Conservation (phyloP, 2,888 invertebrate species). For the Hermaeophaga mercurialis region DNA sequence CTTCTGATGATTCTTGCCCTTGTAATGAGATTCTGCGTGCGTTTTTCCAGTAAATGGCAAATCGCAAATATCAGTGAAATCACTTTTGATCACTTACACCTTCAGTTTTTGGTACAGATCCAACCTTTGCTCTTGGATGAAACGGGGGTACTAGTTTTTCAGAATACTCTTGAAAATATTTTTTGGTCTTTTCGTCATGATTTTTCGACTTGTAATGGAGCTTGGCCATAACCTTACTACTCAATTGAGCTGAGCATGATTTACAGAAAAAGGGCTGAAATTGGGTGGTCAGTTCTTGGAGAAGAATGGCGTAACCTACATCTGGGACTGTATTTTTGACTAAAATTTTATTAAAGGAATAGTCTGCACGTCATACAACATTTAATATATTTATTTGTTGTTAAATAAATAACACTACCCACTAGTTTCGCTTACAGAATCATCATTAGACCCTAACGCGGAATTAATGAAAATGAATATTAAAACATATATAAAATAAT, state of each 20-base stretch:
- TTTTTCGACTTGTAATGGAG: slow-evolving; percentile 63
- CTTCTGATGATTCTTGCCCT: slow-evolving; percentile 65
- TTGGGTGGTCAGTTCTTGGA: slow-evolving; percentile 56
- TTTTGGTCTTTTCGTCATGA: slow-evolving; percentile 61
- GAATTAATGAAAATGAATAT: too few relatives aligned
- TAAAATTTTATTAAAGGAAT: too few relatives aligned
- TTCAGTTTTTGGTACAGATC: slow-evolving; percentile 31
- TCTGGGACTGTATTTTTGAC: slow-evolving; percentile 49
- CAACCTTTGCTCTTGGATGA: slow-evolving; percentile 49
- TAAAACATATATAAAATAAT: too few relatives aligned
- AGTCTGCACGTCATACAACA: too few relatives aligned
- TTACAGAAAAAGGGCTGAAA: slow-evolving; percentile 61
- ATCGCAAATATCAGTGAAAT: slow-evolving; percentile 63
- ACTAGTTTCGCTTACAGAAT: too few relatives aligned
- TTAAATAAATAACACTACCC: too few relatives aligned
- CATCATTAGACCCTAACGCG: too few relatives aligned
- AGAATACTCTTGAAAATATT: slow-evolving; percentile 57
- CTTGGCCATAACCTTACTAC: slow-evolving; percentile 58
- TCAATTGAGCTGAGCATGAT: slow-evolving; percentile 58
- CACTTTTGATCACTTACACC: slow-evolving; percentile 50
- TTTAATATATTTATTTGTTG: too few relatives aligned
- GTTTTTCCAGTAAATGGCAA: slow-evolving; percentile 63
- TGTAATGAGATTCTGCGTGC: slow-evolving; percentile 68
- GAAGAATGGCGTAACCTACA: slow-evolving; percentile 51
- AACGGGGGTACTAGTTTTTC: slow-evolving; percentile 55